These are phyloP conservation scores for Apotomis turbidana DNA, from an alignment of 2,888 invertebrate species.

Conservation along the genomic window DNA sequence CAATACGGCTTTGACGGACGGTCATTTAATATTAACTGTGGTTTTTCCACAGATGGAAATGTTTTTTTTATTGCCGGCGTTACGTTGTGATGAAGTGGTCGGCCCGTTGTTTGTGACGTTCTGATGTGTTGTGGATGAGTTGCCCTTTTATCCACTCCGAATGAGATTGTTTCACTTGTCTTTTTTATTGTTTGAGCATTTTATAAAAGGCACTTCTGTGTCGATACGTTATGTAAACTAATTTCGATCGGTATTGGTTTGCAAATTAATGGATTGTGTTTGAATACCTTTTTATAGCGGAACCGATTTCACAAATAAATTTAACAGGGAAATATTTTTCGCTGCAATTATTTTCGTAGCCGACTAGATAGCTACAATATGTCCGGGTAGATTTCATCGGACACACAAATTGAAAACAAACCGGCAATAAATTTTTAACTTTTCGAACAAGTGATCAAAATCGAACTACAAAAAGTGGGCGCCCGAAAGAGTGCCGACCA, in stretches of 20 bases:
- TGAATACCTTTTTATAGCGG: constrained; percentile 22
- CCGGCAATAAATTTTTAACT: constrained; percentile 77
- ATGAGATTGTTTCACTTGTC: constrained; percentile 66
- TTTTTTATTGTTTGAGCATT: constrained; percentile 56
- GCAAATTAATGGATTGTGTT: constrained; percentile 14
- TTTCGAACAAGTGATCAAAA: constrained; percentile 78
- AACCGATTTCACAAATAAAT: constrained; percentile 35
- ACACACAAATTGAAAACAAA: constrained; percentile 71
- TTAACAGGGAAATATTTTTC: constrained; percentile 50
- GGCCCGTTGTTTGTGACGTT: constrained; percentile 76
- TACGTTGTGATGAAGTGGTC: constrained; percentile 81
- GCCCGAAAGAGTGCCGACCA: constrained; percentile 69
- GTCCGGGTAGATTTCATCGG: constrained; percentile 59
- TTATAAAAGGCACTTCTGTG: constrained; percentile 35
- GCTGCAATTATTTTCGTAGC: constrained; percentile 59
- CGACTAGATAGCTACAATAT: constrained; percentile 48
- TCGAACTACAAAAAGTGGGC: constrained; percentile 75
- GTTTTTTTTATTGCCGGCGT: constrained; percentile 78
- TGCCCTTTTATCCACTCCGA: constrained; percentile 74
- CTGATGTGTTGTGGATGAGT: constrained; percentile 73
- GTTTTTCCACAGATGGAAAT: constrained; percentile 83
- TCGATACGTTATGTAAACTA: constrained; percentile 12
- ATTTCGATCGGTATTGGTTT: constrained; percentile 14
- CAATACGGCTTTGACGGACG: constrained; percentile 82
- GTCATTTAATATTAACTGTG: constrained; percentile 84